Evolutionary conservation across 2,113 vertebrate species (phyloP), one percentile per base, ranked within the genome.

Genomic region (Calonectris borealis): DNA sequence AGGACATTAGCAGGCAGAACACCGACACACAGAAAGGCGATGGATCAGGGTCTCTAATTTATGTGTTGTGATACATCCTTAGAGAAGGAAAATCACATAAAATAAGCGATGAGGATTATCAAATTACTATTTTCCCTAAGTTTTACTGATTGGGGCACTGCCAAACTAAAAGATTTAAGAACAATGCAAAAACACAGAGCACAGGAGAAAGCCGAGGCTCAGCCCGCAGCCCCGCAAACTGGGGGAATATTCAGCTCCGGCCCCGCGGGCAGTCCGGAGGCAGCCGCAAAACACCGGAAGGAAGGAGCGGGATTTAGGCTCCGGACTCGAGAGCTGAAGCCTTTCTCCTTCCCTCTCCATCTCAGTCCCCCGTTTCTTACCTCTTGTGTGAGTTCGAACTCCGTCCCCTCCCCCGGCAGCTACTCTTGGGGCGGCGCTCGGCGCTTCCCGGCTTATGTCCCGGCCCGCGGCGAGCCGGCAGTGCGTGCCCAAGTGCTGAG

Each of bases 211-310:
- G 3, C 7, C 2, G 10, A 11, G 7, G 16, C 51, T 19, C 48
- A 21, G 34, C 49, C 18, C 21, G 0, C 48, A 4, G 27, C 13
- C 16, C 7, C 36, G 5, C 27, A 34, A 8, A 16, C 17, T 11
- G 15, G 2, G 1, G 27, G 2, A 9, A 3, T 1, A 6, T 2
- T 10, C 16, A 4, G 10, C 13, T 5, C 26, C 19, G 3, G 7
- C 29, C 19, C 27, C 14, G 11, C n/a, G 8, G 46, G 38, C 32
- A 42, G 58, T 13, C 49, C 38, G 3, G 51, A 17, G 20, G 52
- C 44, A 9, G 12, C 31, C 5, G 2, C 34, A 1, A 44, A 3
- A 4, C 1, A 16, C 38, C 16, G 26, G 36, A 40, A 55, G 44
- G 13, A 18, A 21, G 3, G 6, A 20, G 16, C 31, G 25, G 24